phyloP scores from a whole-genome alignment of 92 coral and sea anemone genomes.

The Paramuricea clavata region DNA sequence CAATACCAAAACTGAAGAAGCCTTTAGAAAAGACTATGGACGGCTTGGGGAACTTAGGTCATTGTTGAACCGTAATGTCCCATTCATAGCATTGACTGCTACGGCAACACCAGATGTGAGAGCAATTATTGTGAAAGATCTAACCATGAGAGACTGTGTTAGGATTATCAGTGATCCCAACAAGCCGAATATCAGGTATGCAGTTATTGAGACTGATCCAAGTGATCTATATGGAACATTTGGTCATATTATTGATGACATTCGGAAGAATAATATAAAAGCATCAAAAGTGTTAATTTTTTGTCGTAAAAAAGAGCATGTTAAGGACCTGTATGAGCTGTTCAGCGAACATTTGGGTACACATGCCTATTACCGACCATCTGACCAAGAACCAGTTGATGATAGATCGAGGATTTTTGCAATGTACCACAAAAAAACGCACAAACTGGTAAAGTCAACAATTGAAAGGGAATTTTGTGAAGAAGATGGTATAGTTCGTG shows the following conservation, averaged over 20 bases:
- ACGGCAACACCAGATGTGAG: constrained; percentile 47
- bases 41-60: constrained; percentile 37
- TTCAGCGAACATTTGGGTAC: constrained; percentile 14
- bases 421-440: constrained; percentile 68
- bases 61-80: constrained; percentile 5
- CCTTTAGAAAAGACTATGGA: constrained; percentile 42
- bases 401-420: constrained; percentile 55
- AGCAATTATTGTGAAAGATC: constrained; percentile 1
- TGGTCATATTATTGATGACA: constrained; percentile 27
- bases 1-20: constrained; percentile 38
- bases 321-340: constrained; percentile 59
- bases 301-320: constrained; percentile 50
- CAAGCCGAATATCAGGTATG: constrained; percentile 33
- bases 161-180: constrained; percentile 2
- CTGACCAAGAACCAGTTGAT: constrained; percentile 48
- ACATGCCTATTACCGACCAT: constrained; percentile 38
- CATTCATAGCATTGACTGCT: constrained; percentile 55
- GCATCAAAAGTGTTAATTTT: constrained; percentile 55
- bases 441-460: constrained; percentile 40
- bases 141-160: constrained; percentile 42
- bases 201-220: constrained; percentile 4
- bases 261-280: constrained; percentile 26
- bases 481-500: constrained; percentile 53
- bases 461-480: constrained; percentile 54
- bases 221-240: constrained; percentile 29